Percentiles rank a stretch among this genome's conserved stretches.
Conservation (phyloP, 2,888 invertebrate genomes). For the Plusia festucae region DNA sequence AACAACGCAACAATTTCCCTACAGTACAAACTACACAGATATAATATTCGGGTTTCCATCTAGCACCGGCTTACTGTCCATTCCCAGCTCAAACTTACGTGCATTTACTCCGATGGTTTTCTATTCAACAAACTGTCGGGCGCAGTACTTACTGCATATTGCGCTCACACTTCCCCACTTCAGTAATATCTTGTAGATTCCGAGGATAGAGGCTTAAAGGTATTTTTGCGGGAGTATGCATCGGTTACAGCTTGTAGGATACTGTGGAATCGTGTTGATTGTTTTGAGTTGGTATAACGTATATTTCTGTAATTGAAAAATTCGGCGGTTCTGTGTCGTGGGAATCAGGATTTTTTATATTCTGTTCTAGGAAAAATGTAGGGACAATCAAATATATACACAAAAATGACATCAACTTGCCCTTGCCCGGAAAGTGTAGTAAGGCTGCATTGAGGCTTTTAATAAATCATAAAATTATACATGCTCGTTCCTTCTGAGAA, state of each 20-base stretch:
- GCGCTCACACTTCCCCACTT: conserved; percentile 42
- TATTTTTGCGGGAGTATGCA: background rate
- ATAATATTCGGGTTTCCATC: conserved; percentile 36
- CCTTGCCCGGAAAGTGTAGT: too few species aligned
- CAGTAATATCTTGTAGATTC: conserved; percentile 14
- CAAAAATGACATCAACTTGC: too few species aligned
- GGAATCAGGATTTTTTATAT: too few species aligned
- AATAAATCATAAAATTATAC: too few species aligned
- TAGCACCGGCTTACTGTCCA: conserved; percentile 27
- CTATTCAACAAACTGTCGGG: conserved; percentile 54
- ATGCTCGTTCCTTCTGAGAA: too few species aligned
- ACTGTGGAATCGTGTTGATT: background rate
- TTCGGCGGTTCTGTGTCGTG: too few species aligned
- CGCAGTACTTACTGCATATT: conserved; percentile 64
- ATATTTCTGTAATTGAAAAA: background rate
- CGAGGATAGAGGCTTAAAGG: conserved; percentile 16
- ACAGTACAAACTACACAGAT: conserved; percentile 11
- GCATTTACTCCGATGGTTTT: conserved; percentile 38
- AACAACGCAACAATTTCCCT: background rate
- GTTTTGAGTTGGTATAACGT: background rate
- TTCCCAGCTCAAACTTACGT: conserved; percentile 38
- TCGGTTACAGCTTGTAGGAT: background rate
- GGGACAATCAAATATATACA: too few species aligned
- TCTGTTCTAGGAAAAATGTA: too few species aligned
- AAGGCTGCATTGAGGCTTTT: too few species aligned